Base-by-base conservation (phyloP, 2,797 vertebrate species). In the Crocidura indochinensis region DNA sequence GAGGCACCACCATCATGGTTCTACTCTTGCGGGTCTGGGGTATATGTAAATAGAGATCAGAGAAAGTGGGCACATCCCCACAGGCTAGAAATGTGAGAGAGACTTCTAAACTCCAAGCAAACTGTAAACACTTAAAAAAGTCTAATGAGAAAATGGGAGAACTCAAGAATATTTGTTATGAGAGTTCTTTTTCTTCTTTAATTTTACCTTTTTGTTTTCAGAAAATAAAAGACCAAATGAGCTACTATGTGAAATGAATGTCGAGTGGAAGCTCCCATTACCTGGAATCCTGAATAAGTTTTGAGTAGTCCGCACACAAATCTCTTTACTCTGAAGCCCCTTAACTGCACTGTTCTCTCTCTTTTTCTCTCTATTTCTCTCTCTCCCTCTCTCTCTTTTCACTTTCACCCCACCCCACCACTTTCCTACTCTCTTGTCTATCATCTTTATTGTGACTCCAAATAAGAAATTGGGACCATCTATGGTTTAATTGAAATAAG, bases 121-220 rank as follows among this genome's bases (percentile, higher is more conserved):
- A 22, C 27, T 38, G 24, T 53, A 44, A 17, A 53, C 17, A 53
- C 51, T 53, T 14, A 12, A 17, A 53, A 53, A 53, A 14, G 17
- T 60, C 19, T 60, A 47, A 22, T 27, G 12, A 53, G 29, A 9
- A 69, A 19, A 71, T 10, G 71, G 47, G n/a, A 64, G 38, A 92
- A 17, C 65, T 51, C 27, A 53, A 69, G 19, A 80, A 47, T 82
- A 27, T 47, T 53, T 38, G n/a, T 38, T 38, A 38, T 38, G 38
- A 38, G 38, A 38, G 5, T 38, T 53, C 14, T 62, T 31, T 69
- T 68, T 91, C 26, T 92, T 24, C 26, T 80, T 88, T 80, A 15
- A 47, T 31, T 85, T 80, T 83, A 47, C 29, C 77, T 8, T 78
- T 93, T 83, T 77, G n/a, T 44, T 93, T 87, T 78, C 72, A 95